Base-by-base conservation (phyloP, 2,888 invertebrate genomes). In the Philereme vetulata region DNA sequence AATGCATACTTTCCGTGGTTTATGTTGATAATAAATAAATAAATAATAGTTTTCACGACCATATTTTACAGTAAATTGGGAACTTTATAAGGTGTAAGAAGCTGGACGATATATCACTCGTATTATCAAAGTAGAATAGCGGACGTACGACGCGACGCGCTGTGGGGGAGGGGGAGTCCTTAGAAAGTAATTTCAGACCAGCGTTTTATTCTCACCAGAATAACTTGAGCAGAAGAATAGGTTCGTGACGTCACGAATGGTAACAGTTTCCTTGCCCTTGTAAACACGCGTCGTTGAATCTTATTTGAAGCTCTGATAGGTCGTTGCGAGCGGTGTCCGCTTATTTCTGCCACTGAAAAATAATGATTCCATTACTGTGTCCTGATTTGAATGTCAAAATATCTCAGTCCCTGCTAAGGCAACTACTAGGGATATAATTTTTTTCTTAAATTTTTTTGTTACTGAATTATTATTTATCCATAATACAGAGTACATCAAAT, bases 91-190 rank as follows among this genome's bases (percentile, higher is more conserved):
- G 73, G 72, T 75, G 77, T 74, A 72, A 75, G 80, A 78, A 79
- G 80, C 77, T 64, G 69, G 64, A 75, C 77, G 67, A 85, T 87
- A 82, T 84, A 84, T 86, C 83, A 84, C 72, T 73, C 68, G 76
- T 75, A 80, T 78, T 83, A 83, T 84, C 76, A 75, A 72, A 70
- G 71, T 65, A 71, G 77, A 65, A 68, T 46, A 74, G 68, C 73
- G 71, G 78, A 74, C 72, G 70, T 70, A 68, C 58, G 51, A 48
- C 36, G 40, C 68, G 71, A 64, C 65, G 62, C 60, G 67, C 65
- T 64, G 71, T 68, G 71, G 65, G 73, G n/a, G n/a, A n/a, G n/a
- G n/a, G n/a, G n/a, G n/a, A n/a, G 69, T 71, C 72, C 71, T 71
- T 70, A 60, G 67, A 75, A 84, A 80, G 77, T 80, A 80, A 82